A percentile compares a stretch with the other conserved stretches of the same genome.
Evolutionary conservation across 2,888 invertebrate genomes (phyloP).

Genomic region (Gymnoscelis rufifasciata): DNA sequence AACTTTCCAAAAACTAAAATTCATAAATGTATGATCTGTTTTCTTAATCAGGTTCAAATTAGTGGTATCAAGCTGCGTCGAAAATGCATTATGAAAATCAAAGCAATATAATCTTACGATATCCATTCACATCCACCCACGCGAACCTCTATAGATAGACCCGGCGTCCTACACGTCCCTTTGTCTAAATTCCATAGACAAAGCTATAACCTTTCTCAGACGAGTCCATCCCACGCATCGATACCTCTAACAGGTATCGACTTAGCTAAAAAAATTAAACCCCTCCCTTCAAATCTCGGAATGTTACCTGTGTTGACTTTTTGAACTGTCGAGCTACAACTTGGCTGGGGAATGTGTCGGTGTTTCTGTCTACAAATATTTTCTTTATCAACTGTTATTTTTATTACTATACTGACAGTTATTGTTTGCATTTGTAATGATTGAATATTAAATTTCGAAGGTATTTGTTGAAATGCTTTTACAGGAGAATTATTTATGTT

Average conservation of each 20-base stretch:
- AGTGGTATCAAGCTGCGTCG: slow-evolving; percentile 12
- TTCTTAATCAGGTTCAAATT: slow-evolving; percentile 4
- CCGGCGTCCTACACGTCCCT: slow-evolving; percentile 29
- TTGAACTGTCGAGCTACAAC: slow-evolving; percentile 15
- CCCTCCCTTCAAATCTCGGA: slow-evolving; percentile 4
- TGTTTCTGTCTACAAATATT: slow-evolving; percentile 2
- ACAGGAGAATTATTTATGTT: too few species aligned
- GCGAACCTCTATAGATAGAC: slow-evolving; percentile 25
- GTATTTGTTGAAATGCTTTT: too few species aligned
- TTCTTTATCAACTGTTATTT: slow-evolving; percentile 1
- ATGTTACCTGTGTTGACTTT: slow-evolving; percentile 22
- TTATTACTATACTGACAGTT: neutral
- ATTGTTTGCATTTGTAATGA: neutral
- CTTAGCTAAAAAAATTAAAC: slow-evolving; percentile 8
- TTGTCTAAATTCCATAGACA: slow-evolving; percentile 33
- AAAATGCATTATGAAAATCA: slow-evolving; percentile 28
- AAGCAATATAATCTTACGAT: slow-evolving; percentile 28
- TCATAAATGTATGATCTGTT: neutral
- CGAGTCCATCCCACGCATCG: slow-evolving; percentile 29
- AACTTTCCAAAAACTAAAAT: too few species aligned
- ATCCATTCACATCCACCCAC: slow-evolving; percentile 28
- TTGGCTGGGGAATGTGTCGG: neutral
- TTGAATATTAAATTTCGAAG: neutral
- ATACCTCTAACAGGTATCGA: slow-evolving; percentile 18
- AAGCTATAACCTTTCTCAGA: slow-evolving; percentile 30